phyloP scores from a whole-genome alignment of 2,797 vertebrate species.

The Capromys pilorides region DNA sequence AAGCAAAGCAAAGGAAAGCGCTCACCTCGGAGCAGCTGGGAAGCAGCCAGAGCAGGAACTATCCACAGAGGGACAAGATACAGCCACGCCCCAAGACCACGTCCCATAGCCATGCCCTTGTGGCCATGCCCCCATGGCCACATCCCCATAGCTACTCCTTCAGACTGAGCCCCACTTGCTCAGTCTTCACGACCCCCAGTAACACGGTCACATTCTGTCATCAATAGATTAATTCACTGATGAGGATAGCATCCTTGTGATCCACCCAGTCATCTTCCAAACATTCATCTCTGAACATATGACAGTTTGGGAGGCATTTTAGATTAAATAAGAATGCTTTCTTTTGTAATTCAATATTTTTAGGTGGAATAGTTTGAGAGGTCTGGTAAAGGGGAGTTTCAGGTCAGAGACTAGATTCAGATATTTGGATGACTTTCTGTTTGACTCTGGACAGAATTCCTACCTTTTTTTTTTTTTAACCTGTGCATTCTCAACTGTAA shows the following conservation, averaged over 20 bases:
- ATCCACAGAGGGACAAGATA: background rate
- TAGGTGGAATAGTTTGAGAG: slow-evolving; percentile 9
- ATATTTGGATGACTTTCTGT: background rate
- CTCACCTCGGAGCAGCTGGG: background rate
- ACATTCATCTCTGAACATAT: background rate
- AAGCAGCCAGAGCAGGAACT: background rate
- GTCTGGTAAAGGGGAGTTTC: background rate
- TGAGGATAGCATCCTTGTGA: background rate
- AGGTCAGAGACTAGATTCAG: background rate
- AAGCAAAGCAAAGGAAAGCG: background rate
- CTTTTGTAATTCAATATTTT: slow-evolving; percentile 28
- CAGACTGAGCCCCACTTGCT: background rate
- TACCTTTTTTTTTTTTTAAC: slow-evolving; percentile 12
- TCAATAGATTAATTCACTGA: background rate
- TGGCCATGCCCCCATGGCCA: too few species aligned
- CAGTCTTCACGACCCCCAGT: background rate
- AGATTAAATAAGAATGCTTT: background rate
- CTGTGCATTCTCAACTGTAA: background rate
- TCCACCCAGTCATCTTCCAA: background rate
- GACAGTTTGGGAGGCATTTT: background rate
- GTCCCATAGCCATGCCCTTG: background rate
- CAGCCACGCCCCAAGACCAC: background rate
- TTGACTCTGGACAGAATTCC: background rate
- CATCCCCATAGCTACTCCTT: background rate
- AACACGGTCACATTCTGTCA: too few species aligned